Evolutionary conservation across 1,140 invertebrate species (phyloP), one percentile per base, ranked within the genome.

Genomic region (Brachionus sp.): DNA sequence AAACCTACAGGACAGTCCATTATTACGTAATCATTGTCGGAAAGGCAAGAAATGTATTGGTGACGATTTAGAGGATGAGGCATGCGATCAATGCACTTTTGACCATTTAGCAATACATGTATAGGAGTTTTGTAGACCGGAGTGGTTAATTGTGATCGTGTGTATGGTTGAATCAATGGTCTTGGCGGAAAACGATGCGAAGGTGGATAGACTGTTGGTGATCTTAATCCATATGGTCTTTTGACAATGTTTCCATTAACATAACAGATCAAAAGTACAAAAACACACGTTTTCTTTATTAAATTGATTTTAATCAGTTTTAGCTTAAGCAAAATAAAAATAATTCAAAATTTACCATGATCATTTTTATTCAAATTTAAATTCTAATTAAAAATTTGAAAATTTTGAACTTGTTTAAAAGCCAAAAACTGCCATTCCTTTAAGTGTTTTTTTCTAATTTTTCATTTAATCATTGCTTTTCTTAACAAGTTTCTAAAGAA

Each of bases 1-100:
- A 80, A 16, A 13, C 50, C 50, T 35, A 57, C 35, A 5, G 77
- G 77, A 57, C 77, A 80, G 29, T 66, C 57, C 77, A 80, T 80
- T 10, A 80, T 80, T 6, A 57, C 39, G 50, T 80, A 80, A 35
- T 80, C 77, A 35, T 53, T 33, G 35, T 80, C 23, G n/a, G 46
- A 25, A 37, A 80, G 50, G n/a, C 77, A 80, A 7, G 13, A 16
- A 10, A 80, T 57, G 50, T 37, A 80, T 10, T 80, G 50, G 39
- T 66, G 29, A 9, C n/a, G 50, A 10, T 80, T 80, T 12, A 29
- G 33, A 13, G 77, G 77, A 57, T 80, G 77, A 10, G 77, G 77
- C 29, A 39, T 44, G 16, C 77, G 46, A 29, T 80, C 50, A 2
- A 57, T 10, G 25, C 77, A 80, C 35, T 80, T 39, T 16, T 16